Conservation (phyloP, 2,797 vertebrate genomes). For the Sibirionetta formosa region DNA sequence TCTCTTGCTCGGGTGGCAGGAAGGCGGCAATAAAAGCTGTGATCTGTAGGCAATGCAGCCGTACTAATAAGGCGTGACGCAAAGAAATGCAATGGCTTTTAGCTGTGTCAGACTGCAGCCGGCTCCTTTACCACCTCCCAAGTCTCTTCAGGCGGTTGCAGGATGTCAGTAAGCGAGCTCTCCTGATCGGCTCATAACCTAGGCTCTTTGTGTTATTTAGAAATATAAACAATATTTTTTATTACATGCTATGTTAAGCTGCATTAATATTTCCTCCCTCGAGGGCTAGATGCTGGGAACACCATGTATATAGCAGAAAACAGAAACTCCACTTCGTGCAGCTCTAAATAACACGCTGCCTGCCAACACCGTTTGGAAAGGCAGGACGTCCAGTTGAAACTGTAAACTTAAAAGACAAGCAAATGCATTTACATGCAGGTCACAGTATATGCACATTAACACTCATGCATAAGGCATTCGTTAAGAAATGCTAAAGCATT, state of each 20-base stretch:
- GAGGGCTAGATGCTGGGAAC: not conserved
- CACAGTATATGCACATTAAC: not conserved
- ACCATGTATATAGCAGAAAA: not conserved
- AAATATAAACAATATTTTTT: not conserved
- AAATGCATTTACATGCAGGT: not conserved
- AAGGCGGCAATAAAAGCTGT: not conserved
- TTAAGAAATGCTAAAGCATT: not conserved
- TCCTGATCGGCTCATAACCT: too few relatives aligned
- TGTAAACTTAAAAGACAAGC: not conserved
- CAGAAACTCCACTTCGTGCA: not conserved
- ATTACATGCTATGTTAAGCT: rapidly evolving
- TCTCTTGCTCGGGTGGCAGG: not conserved
- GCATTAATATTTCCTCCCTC: not conserved
- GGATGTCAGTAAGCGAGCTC: too few relatives aligned
- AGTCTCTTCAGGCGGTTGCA: not conserved
- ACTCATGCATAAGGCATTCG: not conserved
- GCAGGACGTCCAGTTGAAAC: rapidly evolving
- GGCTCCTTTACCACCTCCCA: not conserved
- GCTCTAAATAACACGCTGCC: not conserved
- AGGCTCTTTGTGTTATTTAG: rapidly evolving
- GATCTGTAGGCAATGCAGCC: not conserved
- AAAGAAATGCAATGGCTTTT: not conserved
- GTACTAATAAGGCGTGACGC: not conserved
- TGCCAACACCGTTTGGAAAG: not conserved
- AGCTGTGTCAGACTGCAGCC: not conserved